These are phyloP conservation scores for Rhodinocichla rosea DNA, from an alignment of 2,113 vertebrate genomes.

Conservation along the genomic window DNA sequence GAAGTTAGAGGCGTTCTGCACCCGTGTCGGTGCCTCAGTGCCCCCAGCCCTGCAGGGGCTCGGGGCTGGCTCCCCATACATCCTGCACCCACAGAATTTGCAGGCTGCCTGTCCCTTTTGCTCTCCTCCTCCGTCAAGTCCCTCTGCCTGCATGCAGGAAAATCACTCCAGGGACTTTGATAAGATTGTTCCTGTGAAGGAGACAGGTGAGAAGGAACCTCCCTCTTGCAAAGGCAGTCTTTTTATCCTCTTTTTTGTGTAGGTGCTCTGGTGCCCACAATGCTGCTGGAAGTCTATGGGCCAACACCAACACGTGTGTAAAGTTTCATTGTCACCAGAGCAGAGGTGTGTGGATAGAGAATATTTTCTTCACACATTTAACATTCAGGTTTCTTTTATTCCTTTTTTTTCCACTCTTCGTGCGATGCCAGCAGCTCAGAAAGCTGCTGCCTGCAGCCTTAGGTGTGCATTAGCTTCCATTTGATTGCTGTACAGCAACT, in stretches of 20 bases:
- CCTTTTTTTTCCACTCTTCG: not conserved
- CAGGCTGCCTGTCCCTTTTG: not conserved
- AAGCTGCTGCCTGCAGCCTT: slow-evolving; percentile 14
- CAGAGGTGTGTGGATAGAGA: not conserved
- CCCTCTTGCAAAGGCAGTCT: not conserved
- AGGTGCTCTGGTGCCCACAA: accelerated
- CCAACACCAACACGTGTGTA: not conserved
- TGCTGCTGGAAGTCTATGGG: not conserved
- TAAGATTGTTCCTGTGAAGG: not conserved
- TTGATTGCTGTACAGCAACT: slow-evolving; percentile 47
- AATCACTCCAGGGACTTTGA: not conserved
- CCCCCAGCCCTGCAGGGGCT: not conserved
- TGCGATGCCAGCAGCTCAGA: accelerated
- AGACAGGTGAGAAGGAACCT: not conserved
- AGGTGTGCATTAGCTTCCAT: slow-evolving; percentile 36
- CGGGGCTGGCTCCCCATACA: not conserved
- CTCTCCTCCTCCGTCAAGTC: not conserved
- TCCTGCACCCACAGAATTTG: not conserved
- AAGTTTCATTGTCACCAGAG: not conserved
- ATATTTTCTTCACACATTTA: not conserved
- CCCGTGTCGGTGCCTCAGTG: accelerated
- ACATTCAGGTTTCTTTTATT: not conserved
- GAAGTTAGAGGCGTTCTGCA: not conserved
- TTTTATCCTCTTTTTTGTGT: not conserved
- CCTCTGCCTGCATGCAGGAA: not conserved